Percentiles rank a stretch among this genome's conserved stretches.
These are phyloP conservation scores for Metellina segmentata DNA, from an alignment of 2,888 invertebrate genomes.

Conservation along the genomic window DNA sequence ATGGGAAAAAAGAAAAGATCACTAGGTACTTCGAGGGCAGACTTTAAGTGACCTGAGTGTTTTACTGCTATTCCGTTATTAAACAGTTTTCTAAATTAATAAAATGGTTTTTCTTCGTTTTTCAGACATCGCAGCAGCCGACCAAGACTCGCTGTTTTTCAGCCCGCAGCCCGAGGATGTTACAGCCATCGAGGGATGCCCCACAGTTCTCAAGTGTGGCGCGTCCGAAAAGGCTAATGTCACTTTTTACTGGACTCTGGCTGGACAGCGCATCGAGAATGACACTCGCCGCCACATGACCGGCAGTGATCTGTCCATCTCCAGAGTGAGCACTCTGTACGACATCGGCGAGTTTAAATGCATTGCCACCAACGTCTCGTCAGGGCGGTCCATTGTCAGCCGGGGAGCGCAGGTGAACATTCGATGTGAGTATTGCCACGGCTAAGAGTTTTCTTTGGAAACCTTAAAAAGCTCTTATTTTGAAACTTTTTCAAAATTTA, in stretches of 20 bases:
- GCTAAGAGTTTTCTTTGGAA: no score
- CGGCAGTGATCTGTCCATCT: conserved; percentile 83
- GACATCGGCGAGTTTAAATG: conserved; percentile 85
- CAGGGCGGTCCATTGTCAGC: conserved; percentile 79
- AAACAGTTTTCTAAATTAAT: no score
- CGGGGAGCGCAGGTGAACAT: conserved; percentile 79
- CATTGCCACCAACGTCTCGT: conserved; percentile 83
- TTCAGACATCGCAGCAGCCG: conserved; percentile 1
- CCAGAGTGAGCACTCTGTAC: conserved; percentile 83
- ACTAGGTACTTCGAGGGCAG: no score
- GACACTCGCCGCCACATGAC: conserved; percentile 81
- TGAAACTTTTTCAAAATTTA: no score
- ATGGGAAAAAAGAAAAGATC: no score
- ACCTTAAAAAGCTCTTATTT: no score
- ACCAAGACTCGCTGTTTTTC: conserved; percentile 79
- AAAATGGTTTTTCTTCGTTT: no score
- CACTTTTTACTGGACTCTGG: conserved; percentile 82
- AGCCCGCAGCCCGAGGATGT: conserved; percentile 80
- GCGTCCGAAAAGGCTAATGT: conserved; percentile 79
- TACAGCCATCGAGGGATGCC: conserved; percentile 79
- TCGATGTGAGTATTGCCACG: conserved; percentile 81
- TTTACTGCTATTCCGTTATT: no score
- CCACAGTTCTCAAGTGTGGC: conserved; percentile 79
- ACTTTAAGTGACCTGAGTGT: no score
- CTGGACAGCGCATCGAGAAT: conserved; percentile 80